Base-by-base conservation (phyloP, 37 sponge, comb jelly and placozoan genomes). In the Cliona cf. orientalis region DNA sequence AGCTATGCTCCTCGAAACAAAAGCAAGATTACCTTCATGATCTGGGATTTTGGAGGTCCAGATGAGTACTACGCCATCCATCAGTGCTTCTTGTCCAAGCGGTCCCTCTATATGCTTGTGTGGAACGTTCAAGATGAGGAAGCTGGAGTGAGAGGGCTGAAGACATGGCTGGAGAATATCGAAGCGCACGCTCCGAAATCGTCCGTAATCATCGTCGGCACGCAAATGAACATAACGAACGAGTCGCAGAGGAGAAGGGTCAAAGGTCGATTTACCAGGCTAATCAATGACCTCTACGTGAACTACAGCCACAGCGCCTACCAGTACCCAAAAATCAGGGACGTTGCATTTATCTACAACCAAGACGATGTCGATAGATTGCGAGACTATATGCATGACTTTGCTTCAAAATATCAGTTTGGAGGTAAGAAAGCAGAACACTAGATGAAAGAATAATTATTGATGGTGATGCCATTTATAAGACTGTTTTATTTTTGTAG, bases 21-120 rank as follows among this genome's bases (percentile, higher is more conserved):
- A 57, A 63, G 69, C 0, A 81, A 81, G 42, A 66, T 95, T 25
- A 89, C 87, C 46, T 95, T 95, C 65, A 89, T 80, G 80, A 95
- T 83, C 3, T 95, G 96, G 96, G 96, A 95, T 79, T 95, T 95
- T 95, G 96, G 87, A 42, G 96, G 96, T 9, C 96, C 92, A 85
- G 73, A 83, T 39, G 96, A 96, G 78, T 96, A 92, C 61, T 96
- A 93, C 77, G 91, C 96, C 35, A 93, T 91, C 1, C 94, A 93
- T 60, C 96, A 96, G 80, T 94, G 91, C 38, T 96, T 96, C 88
- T 66, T 96, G 68, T 79, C 96, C 5, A 69, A 74, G 9, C 72
- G 91, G 14, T 90, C 96, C 0, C 78, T 96, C 57, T 96, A 89
- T 57, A 46, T 96, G 0, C 56, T 93, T 26, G 79, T 93, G 57